Conservation (phyloP, 2,797 vertebrate species). For the Monodelphis domestica region DNA sequence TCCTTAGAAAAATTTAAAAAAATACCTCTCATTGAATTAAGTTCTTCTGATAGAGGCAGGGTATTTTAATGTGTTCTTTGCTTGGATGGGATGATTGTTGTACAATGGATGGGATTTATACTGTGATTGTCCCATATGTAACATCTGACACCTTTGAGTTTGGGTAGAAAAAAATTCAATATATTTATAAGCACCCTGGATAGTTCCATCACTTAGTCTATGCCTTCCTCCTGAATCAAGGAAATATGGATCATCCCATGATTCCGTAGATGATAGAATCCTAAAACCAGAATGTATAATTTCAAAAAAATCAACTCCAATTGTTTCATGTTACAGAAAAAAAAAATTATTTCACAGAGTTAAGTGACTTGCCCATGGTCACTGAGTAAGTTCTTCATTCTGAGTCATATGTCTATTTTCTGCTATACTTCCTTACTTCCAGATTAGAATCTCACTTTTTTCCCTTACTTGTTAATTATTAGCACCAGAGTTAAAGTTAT, state of each 20-base stretch:
- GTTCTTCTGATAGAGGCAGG: slow-evolving; percentile 23
- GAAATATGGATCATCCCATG: neutral
- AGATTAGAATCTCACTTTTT: neutral
- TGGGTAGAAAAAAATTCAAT: neutral
- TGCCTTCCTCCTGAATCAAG: slow-evolving; percentile 10
- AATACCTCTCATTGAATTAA: slow-evolving; percentile 41
- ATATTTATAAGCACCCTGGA: slow-evolving; percentile 79
- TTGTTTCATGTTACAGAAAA: neutral
- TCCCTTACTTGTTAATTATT: neutral
- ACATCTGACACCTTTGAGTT: neutral
- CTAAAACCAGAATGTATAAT: neutral
- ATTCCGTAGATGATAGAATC: slow-evolving; percentile 7
- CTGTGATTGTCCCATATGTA: slow-evolving; percentile 3
- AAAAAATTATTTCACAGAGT: neutral
- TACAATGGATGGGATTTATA: neutral
- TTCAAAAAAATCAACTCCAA: neutral
- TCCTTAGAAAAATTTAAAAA: slow-evolving; percentile 37
- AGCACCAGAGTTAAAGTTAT: slow-evolving; percentile 5
- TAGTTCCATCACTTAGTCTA: slow-evolving; percentile 66
- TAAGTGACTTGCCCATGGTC: neutral
- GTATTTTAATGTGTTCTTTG: neutral
- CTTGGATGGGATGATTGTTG: slow-evolving; percentile 5
- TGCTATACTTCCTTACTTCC: neutral
- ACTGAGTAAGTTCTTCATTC: neutral
- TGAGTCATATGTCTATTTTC: slow-evolving; percentile 30